phyloP scores from a whole-genome alignment of 1,140 invertebrate genomes.

The Bemisia tabaci region DNA sequence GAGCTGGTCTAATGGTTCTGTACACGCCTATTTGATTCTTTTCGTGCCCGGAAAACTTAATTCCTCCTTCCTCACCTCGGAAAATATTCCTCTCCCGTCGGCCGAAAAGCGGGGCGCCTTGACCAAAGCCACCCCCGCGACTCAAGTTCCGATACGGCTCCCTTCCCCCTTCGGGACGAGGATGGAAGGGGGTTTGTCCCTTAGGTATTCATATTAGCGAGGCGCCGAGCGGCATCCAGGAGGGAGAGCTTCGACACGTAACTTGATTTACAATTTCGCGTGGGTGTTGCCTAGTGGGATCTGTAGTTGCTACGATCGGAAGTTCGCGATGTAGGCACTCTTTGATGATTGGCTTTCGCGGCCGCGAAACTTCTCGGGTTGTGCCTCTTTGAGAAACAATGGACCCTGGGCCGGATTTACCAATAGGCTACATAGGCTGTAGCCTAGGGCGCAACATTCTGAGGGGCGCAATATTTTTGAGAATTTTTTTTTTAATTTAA shows the following conservation, averaged over 20 bases:
- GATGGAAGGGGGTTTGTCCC: not conserved
- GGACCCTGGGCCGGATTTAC: no score
- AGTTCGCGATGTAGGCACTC: no score
- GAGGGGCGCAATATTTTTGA: no score
- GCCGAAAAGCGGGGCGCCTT: not conserved
- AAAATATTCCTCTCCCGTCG: not conserved
- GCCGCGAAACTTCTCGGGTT: no score
- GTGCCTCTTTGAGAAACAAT: no score
- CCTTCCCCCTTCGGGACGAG: not conserved
- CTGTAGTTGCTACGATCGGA: no score
- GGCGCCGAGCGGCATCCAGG: not conserved
- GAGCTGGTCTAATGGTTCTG: not conserved
- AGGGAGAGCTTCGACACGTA: not conserved
- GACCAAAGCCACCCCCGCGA: no score
- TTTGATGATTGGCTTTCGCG: no score
- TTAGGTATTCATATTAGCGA: not conserved
- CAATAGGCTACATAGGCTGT: no score
- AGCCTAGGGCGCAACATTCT: no score
- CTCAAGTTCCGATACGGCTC: not conserved
- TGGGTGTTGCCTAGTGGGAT: no score
- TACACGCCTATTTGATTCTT: not conserved
- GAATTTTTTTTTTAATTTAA: no score
- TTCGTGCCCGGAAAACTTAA: not conserved
- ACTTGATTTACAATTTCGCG: not conserved
- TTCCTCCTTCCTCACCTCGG: not conserved